Percentiles rank a stretch among this genome's conserved stretches.
Conservation (phyloP, 2,113 vertebrate genomes). For the Lamprotornis superbus region DNA sequence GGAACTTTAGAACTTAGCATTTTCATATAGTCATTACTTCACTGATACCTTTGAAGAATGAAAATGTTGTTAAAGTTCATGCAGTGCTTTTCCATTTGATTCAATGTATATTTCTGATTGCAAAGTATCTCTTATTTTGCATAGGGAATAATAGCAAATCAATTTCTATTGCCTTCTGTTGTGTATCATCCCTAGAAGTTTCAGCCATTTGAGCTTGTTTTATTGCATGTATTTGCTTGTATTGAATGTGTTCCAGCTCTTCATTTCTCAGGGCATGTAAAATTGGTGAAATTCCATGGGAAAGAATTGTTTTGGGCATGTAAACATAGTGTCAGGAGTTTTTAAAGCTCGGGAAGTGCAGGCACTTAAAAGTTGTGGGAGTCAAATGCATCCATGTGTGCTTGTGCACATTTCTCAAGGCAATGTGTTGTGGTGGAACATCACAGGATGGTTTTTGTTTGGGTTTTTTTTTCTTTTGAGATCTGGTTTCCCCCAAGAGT, state of each 20-base stretch:
- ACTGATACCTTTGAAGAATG: not conserved
- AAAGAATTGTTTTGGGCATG: conserved; percentile 58
- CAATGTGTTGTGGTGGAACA: not conserved
- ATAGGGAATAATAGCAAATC: not conserved
- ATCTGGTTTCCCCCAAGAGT: not conserved
- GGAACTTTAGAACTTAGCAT: not conserved
- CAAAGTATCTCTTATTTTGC: not conserved
- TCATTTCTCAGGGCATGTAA: conserved; percentile 71
- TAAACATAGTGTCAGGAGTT: conserved; percentile 59
- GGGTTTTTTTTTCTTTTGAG: not conserved
- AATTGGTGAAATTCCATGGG: conserved; percentile 77
- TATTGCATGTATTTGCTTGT: conserved; percentile 68
- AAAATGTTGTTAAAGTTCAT: not conserved
- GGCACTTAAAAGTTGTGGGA: not conserved
- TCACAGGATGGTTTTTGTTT: not conserved
- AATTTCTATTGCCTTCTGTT: conserved; percentile 12
- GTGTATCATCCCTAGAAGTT: conserved; percentile 17
- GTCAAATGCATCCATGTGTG: not conserved
- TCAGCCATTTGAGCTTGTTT: conserved; percentile 47
- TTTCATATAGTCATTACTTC: not conserved
- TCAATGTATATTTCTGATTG: not conserved
- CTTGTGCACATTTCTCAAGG: not conserved
- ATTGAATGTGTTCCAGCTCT: conserved; percentile 71
- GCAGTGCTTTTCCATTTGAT: not conserved
- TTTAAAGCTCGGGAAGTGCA: conserved; percentile 34